Evolutionary conservation across 2,113 vertebrate species (phyloP).

Genomic region (Himantopus leucocephalus): DNA sequence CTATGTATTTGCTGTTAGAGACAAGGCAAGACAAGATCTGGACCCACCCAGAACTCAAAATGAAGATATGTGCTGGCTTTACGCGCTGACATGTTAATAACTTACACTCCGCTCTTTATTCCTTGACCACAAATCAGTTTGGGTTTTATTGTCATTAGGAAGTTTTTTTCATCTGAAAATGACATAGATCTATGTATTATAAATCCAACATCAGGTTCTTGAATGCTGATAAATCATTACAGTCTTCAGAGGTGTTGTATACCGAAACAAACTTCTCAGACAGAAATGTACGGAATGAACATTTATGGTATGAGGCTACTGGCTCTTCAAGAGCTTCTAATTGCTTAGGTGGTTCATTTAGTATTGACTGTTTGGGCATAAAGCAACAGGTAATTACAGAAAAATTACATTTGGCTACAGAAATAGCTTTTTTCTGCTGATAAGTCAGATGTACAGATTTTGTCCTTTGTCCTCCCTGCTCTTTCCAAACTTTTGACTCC

Average conservation of each 20-base stretch:
- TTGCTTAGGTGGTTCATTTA: neutral
- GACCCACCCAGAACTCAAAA: neutral
- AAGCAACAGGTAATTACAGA: neutral
- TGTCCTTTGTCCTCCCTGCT: neutral
- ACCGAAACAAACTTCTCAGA: neutral
- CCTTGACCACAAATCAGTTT: neutral
- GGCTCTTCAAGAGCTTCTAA: neutral
- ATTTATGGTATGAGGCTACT: neutral
- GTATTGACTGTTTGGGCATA: neutral
- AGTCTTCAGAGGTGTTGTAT: neutral
- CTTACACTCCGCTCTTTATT: neutral
- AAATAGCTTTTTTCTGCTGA: neutral
- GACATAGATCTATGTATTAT: rapidly evolving
- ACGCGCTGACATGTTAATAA: neutral
- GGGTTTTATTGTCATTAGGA: rapidly evolving
- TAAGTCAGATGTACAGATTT: neutral
- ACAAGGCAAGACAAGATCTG: neutral
- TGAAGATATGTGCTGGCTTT: neutral
- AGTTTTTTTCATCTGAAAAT: neutral
- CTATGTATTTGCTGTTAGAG: neutral
- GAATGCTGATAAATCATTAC: rapidly evolving
- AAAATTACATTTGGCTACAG: neutral
- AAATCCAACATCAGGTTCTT: neutral
- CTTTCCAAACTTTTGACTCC: neutral
- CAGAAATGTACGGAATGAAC: neutral